Base-by-base conservation (phyloP, 2,113 vertebrate genomes). In the Labeo rohita region DNA sequence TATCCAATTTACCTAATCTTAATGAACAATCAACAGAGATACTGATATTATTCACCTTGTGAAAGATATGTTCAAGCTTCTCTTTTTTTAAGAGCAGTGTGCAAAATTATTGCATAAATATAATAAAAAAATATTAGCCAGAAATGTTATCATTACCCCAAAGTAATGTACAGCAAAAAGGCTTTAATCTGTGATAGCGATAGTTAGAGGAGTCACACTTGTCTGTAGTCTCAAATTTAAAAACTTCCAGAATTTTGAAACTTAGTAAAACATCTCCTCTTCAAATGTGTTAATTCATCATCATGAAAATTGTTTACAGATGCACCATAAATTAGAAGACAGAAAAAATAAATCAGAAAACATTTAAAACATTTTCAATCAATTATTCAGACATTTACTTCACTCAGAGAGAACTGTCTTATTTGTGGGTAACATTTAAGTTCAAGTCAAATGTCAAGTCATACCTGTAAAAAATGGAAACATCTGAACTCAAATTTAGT, bases 391-490 rank as follows among this genome's bases (percentile, higher is more conserved):
- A 73, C n/a, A 72, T 85, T 80, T 70, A 80, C 68, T 81, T 74
- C 56, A 50, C n/a, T 50, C 45, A 49, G 59, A 84, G 59, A 84
- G 50, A 15, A 47, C 21, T 13, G 28, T 6, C 50, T 52, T 52
- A 54, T 12, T 73, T 54, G 50, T 39, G 43, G 84, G n/a, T 74
- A 80, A 72, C 16, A 83, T 54, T 45, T 54, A 77, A 49, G 13
- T 52, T 70, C 13, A 82, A 70, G 63, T 52, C 63, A 88, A 84
- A 63, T 84, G 45, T 66, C 47, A 80, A 72, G 15, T 80, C 52
- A 80, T 77, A 34, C 56, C 16, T 28, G 70, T 65, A 86, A 54
- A 82, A 87, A 89, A 85, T 83, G 39, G 43, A 86, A 89, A 84
- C 63, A 70, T 76, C 47, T 66, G 34, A 76, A 86, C 86, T 84